Evolutionary conservation across 37 sponge, comb jelly and placozoan species (phyloP).

Genomic region (Crambe crambe): DNA sequence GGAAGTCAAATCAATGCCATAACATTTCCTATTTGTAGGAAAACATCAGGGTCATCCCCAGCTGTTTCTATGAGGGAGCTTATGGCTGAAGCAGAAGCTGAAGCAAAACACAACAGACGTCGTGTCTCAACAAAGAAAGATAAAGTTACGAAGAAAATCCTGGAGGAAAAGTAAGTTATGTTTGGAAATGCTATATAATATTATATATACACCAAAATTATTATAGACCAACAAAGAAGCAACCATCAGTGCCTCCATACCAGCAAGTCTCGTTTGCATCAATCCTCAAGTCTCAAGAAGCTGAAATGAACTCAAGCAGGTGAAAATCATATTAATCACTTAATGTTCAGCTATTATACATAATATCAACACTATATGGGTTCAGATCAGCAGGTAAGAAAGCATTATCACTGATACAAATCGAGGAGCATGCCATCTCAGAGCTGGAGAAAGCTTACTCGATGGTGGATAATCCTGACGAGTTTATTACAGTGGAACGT

Average conservation of each 20-base stretch:
- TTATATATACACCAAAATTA: neutral
- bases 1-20: too few relatives aligned
- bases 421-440: slow-evolving; percentile 69
- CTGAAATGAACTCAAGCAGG: slow-evolving; percentile 2
- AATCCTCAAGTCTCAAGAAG: slow-evolving; percentile 38
- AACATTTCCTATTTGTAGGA: neutral
- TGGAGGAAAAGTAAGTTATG: slow-evolving; percentile 7
- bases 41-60: slow-evolving; percentile 15
- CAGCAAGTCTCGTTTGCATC: slow-evolving; percentile 62
- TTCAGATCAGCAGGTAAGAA: slow-evolving; percentile 1
- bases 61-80: slow-evolving; percentile 50
- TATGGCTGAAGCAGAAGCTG: slow-evolving; percentile 56
- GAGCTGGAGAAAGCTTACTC: slow-evolving; percentile 43
- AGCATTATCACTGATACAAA: slow-evolving; percentile 22
- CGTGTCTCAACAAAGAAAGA: neutral
- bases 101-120: slow-evolving; percentile 12
- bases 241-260: neutral
- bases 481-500: slow-evolving; percentile 67
- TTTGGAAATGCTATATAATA: neutral
- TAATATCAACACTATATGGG: neutral
- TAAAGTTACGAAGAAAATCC: neutral
- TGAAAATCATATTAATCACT: too few relatives aligned
- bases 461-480: slow-evolving; percentile 47
- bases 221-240: neutral
- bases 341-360: too few relatives aligned